Conservation (phyloP, 2,113 vertebrate genomes). For the Mirza zaza region DNA sequence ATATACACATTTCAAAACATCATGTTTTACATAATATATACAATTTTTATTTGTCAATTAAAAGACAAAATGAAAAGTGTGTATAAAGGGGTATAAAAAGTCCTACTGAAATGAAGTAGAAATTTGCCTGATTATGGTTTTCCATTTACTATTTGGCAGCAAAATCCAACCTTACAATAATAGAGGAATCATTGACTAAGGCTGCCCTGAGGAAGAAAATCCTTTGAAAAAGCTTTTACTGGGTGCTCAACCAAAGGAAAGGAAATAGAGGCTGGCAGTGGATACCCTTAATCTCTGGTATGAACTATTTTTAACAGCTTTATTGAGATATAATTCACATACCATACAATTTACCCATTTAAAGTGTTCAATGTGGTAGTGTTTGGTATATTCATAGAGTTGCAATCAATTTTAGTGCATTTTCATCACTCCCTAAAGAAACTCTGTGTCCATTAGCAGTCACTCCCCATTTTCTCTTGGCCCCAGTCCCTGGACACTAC, state of each 20-base stretch:
- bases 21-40: neutral
- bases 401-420: neutral
- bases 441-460: neutral
- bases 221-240: neutral
- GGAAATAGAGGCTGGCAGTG: neutral
- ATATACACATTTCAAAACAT: neutral
- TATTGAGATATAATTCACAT: neutral
- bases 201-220: neutral
- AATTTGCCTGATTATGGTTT: neutral
- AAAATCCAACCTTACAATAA: constrained; percentile 21
- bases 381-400: neutral
- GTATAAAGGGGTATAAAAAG: neutral
- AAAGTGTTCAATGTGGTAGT: neutral
- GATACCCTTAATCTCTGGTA: neutral
- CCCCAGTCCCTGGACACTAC: neutral
- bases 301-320: neutral
- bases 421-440: neutral
- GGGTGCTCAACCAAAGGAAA: neutral
- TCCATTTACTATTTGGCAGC: neutral
- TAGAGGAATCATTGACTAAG: neutral
- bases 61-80: neutral
- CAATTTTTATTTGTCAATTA: neutral
- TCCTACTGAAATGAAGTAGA: constrained; percentile 43
- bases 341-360: neutral
- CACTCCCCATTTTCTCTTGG: neutral